Conservation (phyloP, 2,797 vertebrate genomes). For the Fundulus diaphanus region DNA sequence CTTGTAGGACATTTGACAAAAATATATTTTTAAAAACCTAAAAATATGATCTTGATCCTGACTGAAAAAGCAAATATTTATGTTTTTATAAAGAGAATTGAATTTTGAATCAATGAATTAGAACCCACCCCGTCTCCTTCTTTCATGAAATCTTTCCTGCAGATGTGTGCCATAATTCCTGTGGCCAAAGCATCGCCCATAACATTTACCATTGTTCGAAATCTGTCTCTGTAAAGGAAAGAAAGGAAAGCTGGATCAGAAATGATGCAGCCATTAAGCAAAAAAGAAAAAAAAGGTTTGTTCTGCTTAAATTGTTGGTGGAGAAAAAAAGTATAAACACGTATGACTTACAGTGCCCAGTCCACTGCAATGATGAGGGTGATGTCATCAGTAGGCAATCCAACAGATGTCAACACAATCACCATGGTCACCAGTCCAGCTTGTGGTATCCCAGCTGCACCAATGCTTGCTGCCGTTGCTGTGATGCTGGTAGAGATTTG, state of each 20-base stretch:
- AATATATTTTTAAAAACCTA: background rate
- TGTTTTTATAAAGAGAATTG: background rate
- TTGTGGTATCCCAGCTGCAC: constrained; percentile 95
- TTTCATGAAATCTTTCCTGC: constrained; percentile 94
- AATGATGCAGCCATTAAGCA: background rate
- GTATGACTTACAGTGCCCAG: constrained; percentile 92
- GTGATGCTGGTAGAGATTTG: constrained; percentile 85
- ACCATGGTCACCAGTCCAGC: constrained; percentile 98
- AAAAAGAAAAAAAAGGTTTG: background rate
- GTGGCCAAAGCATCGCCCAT: constrained; percentile 94
- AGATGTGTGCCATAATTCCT: constrained; percentile 97
- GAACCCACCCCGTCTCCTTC: constrained; percentile 88
- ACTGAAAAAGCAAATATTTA: background rate
- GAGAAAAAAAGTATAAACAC: background rate
- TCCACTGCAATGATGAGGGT: constrained; percentile 94
- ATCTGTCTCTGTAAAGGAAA: constrained; percentile 87
- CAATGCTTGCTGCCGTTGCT: constrained; percentile 95
- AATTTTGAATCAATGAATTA: background rate
- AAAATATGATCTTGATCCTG: background rate
- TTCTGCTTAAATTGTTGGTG: background rate
- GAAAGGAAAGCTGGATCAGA: constrained; percentile 5
- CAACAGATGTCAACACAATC: constrained; percentile 95
- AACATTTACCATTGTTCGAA: constrained; percentile 98
- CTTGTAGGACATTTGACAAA: background rate
- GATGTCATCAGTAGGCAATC: constrained; percentile 96